A percentile compares a stretch with the other conserved stretches of the same genome.
phyloP scores from a whole-genome alignment of 1,140 invertebrate species.

The Tenebrio molitor region DNA sequence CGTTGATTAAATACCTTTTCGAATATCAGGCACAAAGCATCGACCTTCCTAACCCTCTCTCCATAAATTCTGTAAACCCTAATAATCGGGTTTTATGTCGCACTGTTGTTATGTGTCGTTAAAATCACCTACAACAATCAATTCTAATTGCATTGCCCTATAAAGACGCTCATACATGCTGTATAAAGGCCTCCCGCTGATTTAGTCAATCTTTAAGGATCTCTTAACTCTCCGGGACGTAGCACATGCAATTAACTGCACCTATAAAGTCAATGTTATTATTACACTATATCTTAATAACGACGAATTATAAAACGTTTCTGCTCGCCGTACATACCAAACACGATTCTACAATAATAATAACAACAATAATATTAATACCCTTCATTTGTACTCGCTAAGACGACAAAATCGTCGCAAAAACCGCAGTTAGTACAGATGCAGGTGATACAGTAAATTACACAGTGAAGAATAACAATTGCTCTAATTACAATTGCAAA shows the following conservation, averaged over 20 bases:
- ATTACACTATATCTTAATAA: slow-evolving; percentile 61
- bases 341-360: slow-evolving; percentile 30
- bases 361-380: too few species aligned
- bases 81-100: slow-evolving; percentile 63
- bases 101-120: slow-evolving; percentile 59
- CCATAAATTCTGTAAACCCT: slow-evolving; percentile 61
- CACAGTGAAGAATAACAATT: too few species aligned
- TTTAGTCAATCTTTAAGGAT: slow-evolving; percentile 61
- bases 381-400: too few species aligned
- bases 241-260: slow-evolving; percentile 61
- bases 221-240: slow-evolving; percentile 61
- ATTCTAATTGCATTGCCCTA: slow-evolving; percentile 66
- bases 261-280: slow-evolving; percentile 60
- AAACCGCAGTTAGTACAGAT: too few species aligned
- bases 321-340: slow-evolving; percentile 48
- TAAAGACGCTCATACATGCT: slow-evolving; percentile 60
- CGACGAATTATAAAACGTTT: slow-evolving; percentile 49
- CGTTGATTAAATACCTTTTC: slow-evolving; percentile 30
- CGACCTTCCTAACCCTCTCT: slow-evolving; percentile 50
- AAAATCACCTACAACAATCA: slow-evolving; percentile 66
- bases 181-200: slow-evolving; percentile 62
- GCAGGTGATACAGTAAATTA: too few species aligned
- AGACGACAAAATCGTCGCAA: too few species aligned
- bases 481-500: too few species aligned
- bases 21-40: slow-evolving; percentile 28